phyloP scores from a whole-genome alignment of 2,888 invertebrate species.

The Clusia tigrina region DNA sequence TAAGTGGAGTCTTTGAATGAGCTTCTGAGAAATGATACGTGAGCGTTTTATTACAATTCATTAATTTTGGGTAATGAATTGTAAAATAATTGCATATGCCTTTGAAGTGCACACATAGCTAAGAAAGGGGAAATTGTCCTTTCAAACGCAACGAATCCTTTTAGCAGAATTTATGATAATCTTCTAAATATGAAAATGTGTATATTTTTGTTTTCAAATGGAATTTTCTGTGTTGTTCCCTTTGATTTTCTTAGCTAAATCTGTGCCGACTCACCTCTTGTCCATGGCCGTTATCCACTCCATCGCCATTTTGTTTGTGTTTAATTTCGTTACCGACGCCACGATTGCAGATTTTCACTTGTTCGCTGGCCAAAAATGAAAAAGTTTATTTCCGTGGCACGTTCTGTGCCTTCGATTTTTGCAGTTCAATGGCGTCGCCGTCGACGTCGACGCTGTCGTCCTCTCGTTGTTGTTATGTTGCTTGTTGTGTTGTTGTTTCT shows the following conservation, averaged over 20 bases:
- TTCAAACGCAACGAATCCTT: background rate
- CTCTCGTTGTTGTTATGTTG: background rate
- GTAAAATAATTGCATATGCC: background rate
- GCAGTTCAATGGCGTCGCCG: background rate
- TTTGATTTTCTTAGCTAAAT: background rate
- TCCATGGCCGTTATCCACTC: conserved; percentile 69
- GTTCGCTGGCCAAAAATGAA: background rate
- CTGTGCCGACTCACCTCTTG: conserved; percentile 64
- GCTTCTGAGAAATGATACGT: no score
- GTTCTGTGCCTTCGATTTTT: background rate
- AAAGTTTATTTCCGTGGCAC: background rate
- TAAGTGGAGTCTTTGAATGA: no score
- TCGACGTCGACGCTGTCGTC: background rate
- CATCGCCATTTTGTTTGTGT: conserved; percentile 63
- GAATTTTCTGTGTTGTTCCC: no score
- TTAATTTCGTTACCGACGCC: conserved; percentile 13
- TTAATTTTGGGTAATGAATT: conserved; percentile 10
- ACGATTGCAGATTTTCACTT: background rate
- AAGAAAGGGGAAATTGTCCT: conserved; percentile 4
- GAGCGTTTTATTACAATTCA: conserved; percentile 11
- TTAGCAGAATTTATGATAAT: no score
- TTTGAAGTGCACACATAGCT: background rate
- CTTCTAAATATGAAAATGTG: no score
- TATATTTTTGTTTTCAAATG: no score
- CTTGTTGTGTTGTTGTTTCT: conserved; percentile 37